Evolutionary conservation across 2,888 invertebrate species (phyloP), one percentile per base, ranked within the genome.

Genomic region (Caenorhabditis sinica): DNA sequence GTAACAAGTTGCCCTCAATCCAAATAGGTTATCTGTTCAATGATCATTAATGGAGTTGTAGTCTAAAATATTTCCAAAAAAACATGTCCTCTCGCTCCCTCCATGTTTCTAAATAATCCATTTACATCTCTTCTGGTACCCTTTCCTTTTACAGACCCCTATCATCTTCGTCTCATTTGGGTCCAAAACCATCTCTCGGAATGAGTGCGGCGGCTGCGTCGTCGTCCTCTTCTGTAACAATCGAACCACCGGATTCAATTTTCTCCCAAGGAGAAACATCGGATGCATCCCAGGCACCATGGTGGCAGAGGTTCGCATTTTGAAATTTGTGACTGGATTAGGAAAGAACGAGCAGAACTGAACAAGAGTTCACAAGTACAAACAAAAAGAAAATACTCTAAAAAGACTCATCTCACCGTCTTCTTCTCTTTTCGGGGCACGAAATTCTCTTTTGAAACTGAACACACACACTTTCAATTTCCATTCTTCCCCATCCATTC

Each of bases 191-290:
- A 28, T 58, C 66, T 51, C 36, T 13, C 66, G 40, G 58, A 65
- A 66, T 73, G 73, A 58, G 71, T 53, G 45, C 25, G 75, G n/a
- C 61, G 63, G 73, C 45, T 43, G 49, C 65, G 33, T 69, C 77
- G 49, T 77, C 77, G 49, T 77, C 77, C 28, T 79, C 77, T 65
- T 71, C 76, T 60, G 76, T 76, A 2, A 68, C 56, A 49, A 60
- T 79, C 30, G 91, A 90, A 66, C 91, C 90, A 30, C 86, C 87
- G 40, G 92, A 92, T 77, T 92, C 91, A 69, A 87, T 92, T 58
- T 92, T 90, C 73, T 85, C 91, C 17, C 88, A 90, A 43, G 89
- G 90, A 56, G 83, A 75, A 65, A 63, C 56, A 60, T 53, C 49
- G 43, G 79, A 72, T 49, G 53, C 45, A 25, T 72, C 80, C 56